phyloP scores from a whole-genome alignment of 2,888 invertebrate genomes.

The Diaperis boleti region DNA sequence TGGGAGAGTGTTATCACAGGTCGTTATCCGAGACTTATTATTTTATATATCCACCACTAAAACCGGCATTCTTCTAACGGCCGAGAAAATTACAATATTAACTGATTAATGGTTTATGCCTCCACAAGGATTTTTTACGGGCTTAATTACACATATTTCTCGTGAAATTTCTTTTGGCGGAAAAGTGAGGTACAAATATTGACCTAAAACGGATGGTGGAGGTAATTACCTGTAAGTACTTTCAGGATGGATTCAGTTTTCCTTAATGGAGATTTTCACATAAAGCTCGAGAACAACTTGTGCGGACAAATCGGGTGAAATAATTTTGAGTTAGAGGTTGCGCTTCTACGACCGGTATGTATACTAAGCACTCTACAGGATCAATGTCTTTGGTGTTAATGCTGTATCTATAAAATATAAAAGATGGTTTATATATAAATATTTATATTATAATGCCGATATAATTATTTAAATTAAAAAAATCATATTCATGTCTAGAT shows the following conservation, averaged over 20 bases:
- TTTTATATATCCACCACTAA: not conserved
- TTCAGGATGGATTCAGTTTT: slow-evolving; percentile 30
- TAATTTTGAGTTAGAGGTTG: no score
- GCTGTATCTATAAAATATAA: no score
- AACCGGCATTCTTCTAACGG: not conserved
- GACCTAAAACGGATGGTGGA: slow-evolving; percentile 7
- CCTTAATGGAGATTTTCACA: slow-evolving; percentile 34
- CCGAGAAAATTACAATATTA: not conserved
- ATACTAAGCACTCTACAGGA: no score
- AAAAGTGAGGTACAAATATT: slow-evolving; percentile 24
- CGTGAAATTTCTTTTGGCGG: slow-evolving; percentile 10
- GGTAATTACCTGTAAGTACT: slow-evolving; percentile 35
- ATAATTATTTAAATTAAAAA: no score
- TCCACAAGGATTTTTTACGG: not conserved
- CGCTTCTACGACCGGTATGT: no score
- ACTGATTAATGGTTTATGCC: not conserved
- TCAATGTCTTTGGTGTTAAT: no score
- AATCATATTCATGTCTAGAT: no score
- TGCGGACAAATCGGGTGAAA: no score
- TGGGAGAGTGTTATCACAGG: slow-evolving; percentile 6
- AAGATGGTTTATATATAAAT: no score
- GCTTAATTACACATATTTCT: slow-evolving; percentile 4
- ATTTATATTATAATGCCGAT: no score
- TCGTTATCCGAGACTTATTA: not conserved
- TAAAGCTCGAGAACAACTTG: slow-evolving; percentile 21